Conservation (phyloP, 2,888 invertebrate genomes). For the Sinentomon sp. region DNA sequence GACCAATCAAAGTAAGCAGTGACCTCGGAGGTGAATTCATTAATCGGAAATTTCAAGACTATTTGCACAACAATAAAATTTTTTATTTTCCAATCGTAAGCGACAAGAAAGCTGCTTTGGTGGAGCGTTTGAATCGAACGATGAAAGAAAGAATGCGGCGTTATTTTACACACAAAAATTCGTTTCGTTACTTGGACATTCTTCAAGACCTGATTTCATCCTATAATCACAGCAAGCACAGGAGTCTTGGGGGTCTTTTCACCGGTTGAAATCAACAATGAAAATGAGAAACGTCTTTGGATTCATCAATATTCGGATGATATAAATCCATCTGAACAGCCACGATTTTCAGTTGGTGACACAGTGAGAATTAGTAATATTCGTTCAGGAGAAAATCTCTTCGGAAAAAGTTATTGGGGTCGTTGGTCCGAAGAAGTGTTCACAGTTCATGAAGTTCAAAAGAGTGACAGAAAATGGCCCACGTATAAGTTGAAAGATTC, state of each 20-base stretch:
- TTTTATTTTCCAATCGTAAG: not conserved
- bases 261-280: conserved; percentile 4
- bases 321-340: too few relatives aligned
- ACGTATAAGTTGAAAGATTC: conserved; percentile 16
- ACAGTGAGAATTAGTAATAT: conserved; percentile 11
- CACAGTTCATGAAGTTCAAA: conserved; percentile 12
- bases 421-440: too few relatives aligned
- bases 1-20: not conserved
- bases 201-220: not conserved
- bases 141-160: not conserved
- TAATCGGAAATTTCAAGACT: conserved; percentile 1
- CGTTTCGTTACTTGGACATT: conserved; percentile 3
- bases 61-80: not conserved
- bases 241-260: too few relatives aligned
- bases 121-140: conserved; percentile 1
- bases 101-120: too few relatives aligned
- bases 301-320: too few relatives aligned
- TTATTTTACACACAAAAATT: not conserved
- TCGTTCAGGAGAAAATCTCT: conserved; percentile 13
- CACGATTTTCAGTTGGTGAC: conserved; percentile 6
- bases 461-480: conserved; percentile 12
- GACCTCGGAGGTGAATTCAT: conserved; percentile 3
- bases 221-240: too few relatives aligned
- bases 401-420: too few relatives aligned
- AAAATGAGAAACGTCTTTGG: too few relatives aligned